These are phyloP conservation scores for Notothenia coriiceps DNA, from an alignment of 2,113 vertebrate genomes.

Conservation along the genomic window DNA sequence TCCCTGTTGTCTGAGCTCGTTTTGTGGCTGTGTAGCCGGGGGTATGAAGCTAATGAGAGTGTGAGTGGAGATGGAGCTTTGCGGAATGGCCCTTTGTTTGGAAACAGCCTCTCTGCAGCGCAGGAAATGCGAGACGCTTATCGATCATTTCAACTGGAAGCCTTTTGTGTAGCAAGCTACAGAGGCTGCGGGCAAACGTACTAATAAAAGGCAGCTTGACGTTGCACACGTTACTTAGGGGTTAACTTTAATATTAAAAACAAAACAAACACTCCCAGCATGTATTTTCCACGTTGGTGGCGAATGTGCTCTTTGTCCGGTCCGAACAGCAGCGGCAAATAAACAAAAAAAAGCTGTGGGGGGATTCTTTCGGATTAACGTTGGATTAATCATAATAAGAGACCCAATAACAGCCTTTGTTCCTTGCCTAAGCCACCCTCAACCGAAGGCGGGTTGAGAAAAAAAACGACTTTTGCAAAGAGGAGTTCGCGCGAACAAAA, in stretches of 20 bases:
- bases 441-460: conserved; percentile 33
- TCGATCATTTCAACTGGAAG: conserved; percentile 82
- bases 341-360: conserved; percentile 79
- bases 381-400: conserved; percentile 81
- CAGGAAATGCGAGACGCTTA: conserved; percentile 80
- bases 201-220: conserved; percentile 21
- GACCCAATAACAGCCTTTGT: conserved; percentile 79
- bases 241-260: conserved; percentile 31
- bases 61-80: conserved; percentile 63
- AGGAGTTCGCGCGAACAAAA: conserved; percentile 44
- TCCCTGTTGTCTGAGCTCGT: conserved; percentile 48
- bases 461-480: conserved; percentile 38
- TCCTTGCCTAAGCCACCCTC: conserved; percentile 45
- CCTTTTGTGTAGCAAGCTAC: conserved; percentile 76
- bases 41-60: conserved; percentile 43
- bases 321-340: conserved; percentile 77
- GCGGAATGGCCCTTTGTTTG: conserved; percentile 83
- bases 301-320: conserved; percentile 83
- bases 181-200: conserved; percentile 57
- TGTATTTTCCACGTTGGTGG: conserved; percentile 54
- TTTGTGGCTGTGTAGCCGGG: conserved; percentile 38
- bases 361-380: conserved; percentile 75
- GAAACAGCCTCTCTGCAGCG: conserved; percentile 74
- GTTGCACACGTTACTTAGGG: not conserved
- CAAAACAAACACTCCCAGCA: conserved; percentile 27